Base-by-base conservation (phyloP, 2,797 vertebrate species). In the Epinephelus malabaricus region DNA sequence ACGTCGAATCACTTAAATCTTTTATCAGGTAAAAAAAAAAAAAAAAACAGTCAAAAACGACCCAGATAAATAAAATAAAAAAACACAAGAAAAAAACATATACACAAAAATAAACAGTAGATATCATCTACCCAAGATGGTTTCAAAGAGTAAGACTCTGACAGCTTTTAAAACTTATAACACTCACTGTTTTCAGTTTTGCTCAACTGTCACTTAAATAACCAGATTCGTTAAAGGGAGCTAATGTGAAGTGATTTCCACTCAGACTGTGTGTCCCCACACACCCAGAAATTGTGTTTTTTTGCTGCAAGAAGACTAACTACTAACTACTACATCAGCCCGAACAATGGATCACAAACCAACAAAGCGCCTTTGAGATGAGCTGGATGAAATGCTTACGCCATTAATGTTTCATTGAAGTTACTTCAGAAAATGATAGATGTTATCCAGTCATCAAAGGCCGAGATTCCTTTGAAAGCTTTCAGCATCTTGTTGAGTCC, bases 391-490 rank as follows among this genome's bases (percentile, higher is more conserved):
- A 76, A 73, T 8, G 11, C 54, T 74, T 50, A 59, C 43, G 14
- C 27, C 63, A 64, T 61, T 38, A 76, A 81, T 77, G 68, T 83
- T 82, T 70, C 30, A 67, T 54, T 61, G 49, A 71, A 75, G 34
- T 59, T 51, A 72, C 79, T 83, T 84, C 67, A 60, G 53, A 79
- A 86, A 88, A 75, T 72, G 7, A 11, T 25, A 27, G 55, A 79
- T 76, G 38, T 64, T 79, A 71, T 69, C 65, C 49, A 68, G 67
- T 65, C 30, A 73, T 84, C 84, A 81, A 85, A 86, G 49, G 38
- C 55, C 1, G 43, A 19, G 46, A 55, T 75, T 76, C 64, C 49
- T 84, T 71, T 86, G 65, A 73, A 86, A 76, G 46, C 54, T 60
- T 54, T 34, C 15, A 50, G 56, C 54, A 66, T 85, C 66, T 76